Base-by-base conservation (phyloP, 1,140 invertebrate genomes). In the Melitaea cinxia region DNA sequence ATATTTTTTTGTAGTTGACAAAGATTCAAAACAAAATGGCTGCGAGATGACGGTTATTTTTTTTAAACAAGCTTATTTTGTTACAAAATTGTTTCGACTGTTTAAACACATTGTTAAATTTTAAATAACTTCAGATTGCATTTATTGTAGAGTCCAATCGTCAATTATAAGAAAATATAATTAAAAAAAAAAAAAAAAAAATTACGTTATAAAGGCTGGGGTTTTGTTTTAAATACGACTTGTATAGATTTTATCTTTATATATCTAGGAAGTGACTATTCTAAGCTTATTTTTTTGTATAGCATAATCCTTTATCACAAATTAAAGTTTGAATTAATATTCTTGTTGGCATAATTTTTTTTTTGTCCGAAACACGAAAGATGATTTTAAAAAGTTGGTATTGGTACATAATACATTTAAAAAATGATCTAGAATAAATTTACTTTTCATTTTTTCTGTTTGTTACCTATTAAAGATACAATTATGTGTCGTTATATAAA, bases 41-140 rank as follows among this genome's bases (percentile, higher is more conserved):
- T n/a, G n/a, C n/a, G n/a, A n/a, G n/a, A n/a, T n/a, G 14, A 37
- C n/a, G 35, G 12, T 37, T 4, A n/a, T n/a, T 35, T 35, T 35
- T 10, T 10, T n/a, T 39, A n/a, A n/a, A n/a, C 35, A 45, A 42
- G 60, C 60, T 54, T 62, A 55, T 62, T 62, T 55, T 15, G 24
- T 53, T 53, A 54, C 19, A 49, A 24, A 49, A 7, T n/a, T 42
- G 28, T 42, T 15, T 64, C 47, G 62, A 56, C 62, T 65, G 62
- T 65, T 65, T 60, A 30, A 60, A 42, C 56, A 30, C 21, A 39
- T 17, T 37, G 49, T 60, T 35, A 54, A 39, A 53, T 28, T 62
- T 53, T 12, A 26, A 61, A 39, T 33, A 57, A 24, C 19, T 57
- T 15, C 14, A 30, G 7, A 23, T 49, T 49, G 26, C n/a, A 52